Percentiles rank a stretch among this genome's conserved stretches.
These are phyloP conservation scores for Anas bahamensis DNA, from an alignment of 2,797 vertebrate species.

Conservation along the genomic window DNA sequence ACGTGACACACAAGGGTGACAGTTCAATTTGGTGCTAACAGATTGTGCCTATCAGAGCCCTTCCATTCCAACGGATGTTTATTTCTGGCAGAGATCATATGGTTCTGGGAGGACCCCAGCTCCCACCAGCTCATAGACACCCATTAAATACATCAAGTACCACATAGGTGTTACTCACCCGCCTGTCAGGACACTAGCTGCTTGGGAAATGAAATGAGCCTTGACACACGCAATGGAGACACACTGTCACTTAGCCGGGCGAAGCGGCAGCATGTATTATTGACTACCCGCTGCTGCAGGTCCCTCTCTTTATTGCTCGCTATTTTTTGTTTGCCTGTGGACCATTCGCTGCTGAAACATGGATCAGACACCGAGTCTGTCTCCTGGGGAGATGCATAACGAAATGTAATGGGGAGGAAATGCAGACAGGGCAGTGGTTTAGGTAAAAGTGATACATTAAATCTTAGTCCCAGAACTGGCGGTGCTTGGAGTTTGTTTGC, in stretches of 20 bases:
- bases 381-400: not conserved
- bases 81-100: conserved; percentile 86
- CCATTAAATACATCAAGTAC: conserved; percentile 86
- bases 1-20: conserved; percentile 92
- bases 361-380: not conserved
- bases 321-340: not conserved
- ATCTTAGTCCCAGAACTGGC: not conserved
- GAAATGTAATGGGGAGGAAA: not conserved
- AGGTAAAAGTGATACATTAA: accelerated
- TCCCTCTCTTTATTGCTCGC: not conserved
- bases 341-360: not conserved
- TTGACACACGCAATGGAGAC: not conserved
- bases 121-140: conserved; percentile 74
- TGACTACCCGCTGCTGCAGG: not conserved
- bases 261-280: not conserved
- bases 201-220: conserved; percentile 81
- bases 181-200: conserved; percentile 81
- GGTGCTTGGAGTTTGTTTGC: not conserved
- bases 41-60: conserved; percentile 90
- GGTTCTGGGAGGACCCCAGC: conserved; percentile 73
- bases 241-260: not conserved
- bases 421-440: not conserved
- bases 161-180: conserved; percentile 74
- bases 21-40: conserved; percentile 98
- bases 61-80: conserved; percentile 84